Evolutionary conservation across 2,113 vertebrate genomes (phyloP).

Genomic region (Jaculus jaculus): DNA sequence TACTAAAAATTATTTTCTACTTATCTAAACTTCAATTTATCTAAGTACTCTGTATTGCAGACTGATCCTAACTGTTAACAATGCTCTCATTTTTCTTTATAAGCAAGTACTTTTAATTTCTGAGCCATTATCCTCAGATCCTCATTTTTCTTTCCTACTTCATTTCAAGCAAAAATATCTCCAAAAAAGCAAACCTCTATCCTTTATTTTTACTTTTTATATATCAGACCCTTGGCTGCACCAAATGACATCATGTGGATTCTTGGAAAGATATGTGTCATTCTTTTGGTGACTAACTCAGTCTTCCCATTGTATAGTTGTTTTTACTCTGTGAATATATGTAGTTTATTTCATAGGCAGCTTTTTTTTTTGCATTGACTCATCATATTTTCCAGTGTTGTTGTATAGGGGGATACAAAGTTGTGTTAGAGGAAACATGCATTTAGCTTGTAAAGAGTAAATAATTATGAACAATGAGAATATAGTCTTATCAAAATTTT

Average conservation of each 20-base stretch:
- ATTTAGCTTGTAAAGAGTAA: neutral
- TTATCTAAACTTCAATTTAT: conserved; percentile 34
- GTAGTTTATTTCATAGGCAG: neutral
- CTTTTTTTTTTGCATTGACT: neutral
- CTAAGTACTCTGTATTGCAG: neutral
- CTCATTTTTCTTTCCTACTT: neutral
- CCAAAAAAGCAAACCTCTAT: conserved; percentile 2
- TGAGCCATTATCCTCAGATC: too few relatives aligned
- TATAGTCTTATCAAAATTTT: neutral
- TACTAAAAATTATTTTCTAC: neutral
- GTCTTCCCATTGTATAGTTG: neutral
- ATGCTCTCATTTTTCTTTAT: neutral
- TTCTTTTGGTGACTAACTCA: neutral
- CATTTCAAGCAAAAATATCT: neutral
- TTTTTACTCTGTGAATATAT: neutral
- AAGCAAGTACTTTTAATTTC: too few relatives aligned
- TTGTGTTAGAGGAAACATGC: neutral
- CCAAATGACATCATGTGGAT: neutral
- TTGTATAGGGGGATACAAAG: neutral
- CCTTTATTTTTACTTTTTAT: neutral
- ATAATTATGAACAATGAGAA: neutral
- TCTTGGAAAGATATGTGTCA: neutral
- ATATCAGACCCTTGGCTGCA: conserved; percentile 2
- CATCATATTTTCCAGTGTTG: neutral
- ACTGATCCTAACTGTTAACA: neutral